Evolutionary conservation across 2,797 vertebrate genomes (phyloP), one percentile per base, ranked within the genome.

Genomic region (Emydoidea blandingii): DNA sequence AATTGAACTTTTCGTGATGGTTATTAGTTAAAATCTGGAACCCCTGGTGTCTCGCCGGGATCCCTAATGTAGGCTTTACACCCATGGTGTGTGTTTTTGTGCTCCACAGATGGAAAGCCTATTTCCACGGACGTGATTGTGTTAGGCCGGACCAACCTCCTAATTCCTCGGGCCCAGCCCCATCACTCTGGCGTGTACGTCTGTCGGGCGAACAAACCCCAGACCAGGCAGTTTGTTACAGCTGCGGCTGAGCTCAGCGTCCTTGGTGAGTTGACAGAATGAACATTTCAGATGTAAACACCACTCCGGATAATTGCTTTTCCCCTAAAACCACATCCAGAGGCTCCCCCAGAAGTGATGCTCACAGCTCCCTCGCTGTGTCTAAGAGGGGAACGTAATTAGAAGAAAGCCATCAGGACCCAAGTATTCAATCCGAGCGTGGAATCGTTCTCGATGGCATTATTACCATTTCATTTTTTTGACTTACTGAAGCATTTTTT

Each of bases 121-220:
- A 98, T 99, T 98, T 98, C 99, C 95, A 99, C 99, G 2, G 99
- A 99, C 90, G 99, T 99, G 95, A 98, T 99, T 11, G 99, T 99
- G 90, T 96, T 99, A 95, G 99, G 98, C 80, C 96, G 99, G 93
- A 99, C 99, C 93, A 99, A 99, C 96, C 98, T 99, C 52, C 98
- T 99, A 81, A 99, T 99, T 96, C 98, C 98, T 93, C 98, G 98
- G 90, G 99, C 99, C 1, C 99, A 99, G 93, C 98, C 98, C 90
- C 98, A 99, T 94, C 99, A 99, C 93, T 98, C 99, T 0, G 99
- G 99, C 25, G 96, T 99, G 74, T 99, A 99, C 0, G 99, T 99
- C 90, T 99, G 99, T 97, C 98, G 99, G 6, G 99, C 99, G 95
- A 99, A 99, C 98, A 99, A 99, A 96, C 99, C 99, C 91, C 99